A percentile compares a stretch with the other conserved stretches of the same genome.
Evolutionary conservation across 92 coral and sea anemone genomes (phyloP).

Genomic region (Heliopora coerulea): DNA sequence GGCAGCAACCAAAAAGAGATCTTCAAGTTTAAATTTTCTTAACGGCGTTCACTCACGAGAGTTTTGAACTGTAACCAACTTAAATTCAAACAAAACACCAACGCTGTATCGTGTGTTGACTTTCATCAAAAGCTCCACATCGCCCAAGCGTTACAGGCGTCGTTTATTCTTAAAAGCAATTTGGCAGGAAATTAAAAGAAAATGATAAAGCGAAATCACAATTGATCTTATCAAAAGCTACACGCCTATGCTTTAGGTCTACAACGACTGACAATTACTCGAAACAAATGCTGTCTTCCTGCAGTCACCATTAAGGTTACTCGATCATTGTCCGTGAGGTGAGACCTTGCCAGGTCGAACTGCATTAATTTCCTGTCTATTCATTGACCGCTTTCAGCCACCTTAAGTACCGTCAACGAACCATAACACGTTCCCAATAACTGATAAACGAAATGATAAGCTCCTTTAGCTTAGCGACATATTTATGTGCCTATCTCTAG

Average conservation of each 20-base stretch:
- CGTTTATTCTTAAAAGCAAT: conserved; percentile 32
- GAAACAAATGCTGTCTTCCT: no score
- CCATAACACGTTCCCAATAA: no score
- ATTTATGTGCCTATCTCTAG: no score
- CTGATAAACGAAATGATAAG: no score
- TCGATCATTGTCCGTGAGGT: not conserved
- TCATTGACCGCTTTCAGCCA: not conserved
- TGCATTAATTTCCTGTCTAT: conserved; percentile 28
- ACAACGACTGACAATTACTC: conserved; percentile 11
- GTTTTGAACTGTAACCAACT: no score
- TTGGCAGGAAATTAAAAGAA: conserved; percentile 23
- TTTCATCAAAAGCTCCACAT: no score
- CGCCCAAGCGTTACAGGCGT: no score
- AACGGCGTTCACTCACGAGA: not conserved
- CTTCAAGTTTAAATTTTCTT: not conserved
- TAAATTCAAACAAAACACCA: conserved; percentile 5
- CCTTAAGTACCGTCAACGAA: no score
- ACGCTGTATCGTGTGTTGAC: conserved; percentile 33
- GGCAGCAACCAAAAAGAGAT: no score
- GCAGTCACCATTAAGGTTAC: not conserved
- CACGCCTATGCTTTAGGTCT: not conserved
- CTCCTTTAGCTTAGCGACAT: no score
- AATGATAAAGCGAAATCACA: not conserved
- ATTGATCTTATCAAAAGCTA: not conserved
- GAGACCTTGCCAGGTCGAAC: conserved; percentile 16